These are phyloP conservation scores for Donacobius atricapilla DNA, from an alignment of 2,113 vertebrate genomes.

Conservation along the genomic window DNA sequence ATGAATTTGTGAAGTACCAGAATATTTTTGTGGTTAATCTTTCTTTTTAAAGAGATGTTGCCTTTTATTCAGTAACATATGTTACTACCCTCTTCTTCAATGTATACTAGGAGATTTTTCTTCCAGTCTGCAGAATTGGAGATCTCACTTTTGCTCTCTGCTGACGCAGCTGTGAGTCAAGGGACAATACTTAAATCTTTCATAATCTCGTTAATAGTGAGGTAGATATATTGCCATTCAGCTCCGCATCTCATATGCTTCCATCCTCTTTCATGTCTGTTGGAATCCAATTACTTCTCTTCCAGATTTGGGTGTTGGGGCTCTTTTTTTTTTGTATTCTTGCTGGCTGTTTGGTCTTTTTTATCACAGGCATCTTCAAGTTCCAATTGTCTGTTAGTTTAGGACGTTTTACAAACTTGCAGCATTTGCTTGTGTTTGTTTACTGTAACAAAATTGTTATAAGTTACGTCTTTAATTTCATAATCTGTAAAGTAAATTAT, in stretches of 20 bases:
- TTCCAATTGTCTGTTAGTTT: background rate
- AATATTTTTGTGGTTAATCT: background rate
- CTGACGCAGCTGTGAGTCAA: background rate
- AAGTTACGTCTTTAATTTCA: slow-evolving; percentile 46
- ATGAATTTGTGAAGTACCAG: background rate
- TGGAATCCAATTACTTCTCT: background rate
- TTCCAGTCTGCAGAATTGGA: background rate
- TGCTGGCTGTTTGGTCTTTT: background rate
- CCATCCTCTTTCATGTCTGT: background rate
- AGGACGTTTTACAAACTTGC: background rate
- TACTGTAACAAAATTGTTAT: slow-evolving; percentile 31
- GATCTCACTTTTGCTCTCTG: background rate
- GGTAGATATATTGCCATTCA: background rate
- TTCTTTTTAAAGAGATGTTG: background rate
- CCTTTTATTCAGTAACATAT: background rate
- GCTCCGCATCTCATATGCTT: background rate
- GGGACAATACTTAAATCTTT: background rate
- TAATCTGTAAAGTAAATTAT: slow-evolving; percentile 42
- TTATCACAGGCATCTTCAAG: background rate
- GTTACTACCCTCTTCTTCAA: background rate
- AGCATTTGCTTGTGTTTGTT: background rate
- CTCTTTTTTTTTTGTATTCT: background rate
- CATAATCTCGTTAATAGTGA: background rate
- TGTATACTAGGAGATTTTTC: background rate
- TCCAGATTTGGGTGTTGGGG: background rate